Percentiles rank a stretch among this genome's conserved stretches.
Evolutionary conservation across 2,113 vertebrate genomes (phyloP).

Genomic region (Alligator mississippiensis): DNA sequence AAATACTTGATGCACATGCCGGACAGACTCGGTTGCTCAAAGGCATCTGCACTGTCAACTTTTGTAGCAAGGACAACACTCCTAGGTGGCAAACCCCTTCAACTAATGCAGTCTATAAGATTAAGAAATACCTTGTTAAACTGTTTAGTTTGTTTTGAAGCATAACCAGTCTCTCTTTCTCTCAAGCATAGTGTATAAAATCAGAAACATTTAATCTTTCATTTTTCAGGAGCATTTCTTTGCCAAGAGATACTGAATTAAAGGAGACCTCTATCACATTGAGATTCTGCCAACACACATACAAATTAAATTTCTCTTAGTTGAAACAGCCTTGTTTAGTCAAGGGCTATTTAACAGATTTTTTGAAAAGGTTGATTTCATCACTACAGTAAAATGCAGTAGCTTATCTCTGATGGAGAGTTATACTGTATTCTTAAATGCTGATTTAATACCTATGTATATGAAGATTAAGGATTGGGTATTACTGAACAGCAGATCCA

Average conservation of each 20-base stretch:
- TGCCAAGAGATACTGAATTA: conserved; percentile 43
- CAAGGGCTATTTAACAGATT: conserved; percentile 6
- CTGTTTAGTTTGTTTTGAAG: background rate
- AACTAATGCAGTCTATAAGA: background rate
- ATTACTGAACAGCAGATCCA: background rate
- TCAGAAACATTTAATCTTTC: background rate
- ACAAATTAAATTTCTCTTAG: conserved; percentile 55
- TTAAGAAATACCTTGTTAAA: background rate
- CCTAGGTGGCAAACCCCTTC: background rate
- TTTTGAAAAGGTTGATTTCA: background rate
- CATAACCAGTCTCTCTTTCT: background rate
- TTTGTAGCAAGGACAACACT: background rate
- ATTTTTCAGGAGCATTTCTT: background rate
- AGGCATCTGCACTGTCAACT: background rate
- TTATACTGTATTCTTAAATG: background rate
- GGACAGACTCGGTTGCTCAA: background rate
- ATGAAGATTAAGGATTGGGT: background rate
- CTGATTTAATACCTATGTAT: background rate
- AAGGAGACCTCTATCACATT: conserved; percentile 29
- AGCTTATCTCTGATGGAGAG: background rate
- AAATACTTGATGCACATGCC: background rate
- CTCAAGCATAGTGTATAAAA: background rate
- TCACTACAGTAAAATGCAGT: conserved; percentile 1
- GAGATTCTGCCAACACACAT: conserved; percentile 36
- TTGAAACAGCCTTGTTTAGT: conserved; percentile 23